Conservation (phyloP, 2,797 vertebrate genomes). For the Sparus aurata region DNA sequence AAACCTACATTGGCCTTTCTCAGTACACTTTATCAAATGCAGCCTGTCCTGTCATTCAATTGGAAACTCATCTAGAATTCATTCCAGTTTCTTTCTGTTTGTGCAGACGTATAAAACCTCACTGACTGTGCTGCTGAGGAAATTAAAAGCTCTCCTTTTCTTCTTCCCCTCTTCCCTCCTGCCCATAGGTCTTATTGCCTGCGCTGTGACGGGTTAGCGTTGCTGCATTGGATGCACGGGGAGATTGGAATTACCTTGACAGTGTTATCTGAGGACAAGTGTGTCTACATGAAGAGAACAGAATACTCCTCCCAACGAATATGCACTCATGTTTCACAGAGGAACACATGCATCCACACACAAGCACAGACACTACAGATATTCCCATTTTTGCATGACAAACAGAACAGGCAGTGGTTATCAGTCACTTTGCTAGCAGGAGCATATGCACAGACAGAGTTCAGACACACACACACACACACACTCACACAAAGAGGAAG, state of each 20-base stretch:
- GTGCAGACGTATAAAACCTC: constrained; percentile 39
- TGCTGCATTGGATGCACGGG: constrained; percentile 38
- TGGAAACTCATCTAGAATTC: constrained; percentile 23
- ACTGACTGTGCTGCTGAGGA: constrained; percentile 47
- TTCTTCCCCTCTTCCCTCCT: not conserved
- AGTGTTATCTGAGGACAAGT: constrained; percentile 65
- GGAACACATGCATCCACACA: not conserved
- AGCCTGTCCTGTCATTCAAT: constrained; percentile 20
- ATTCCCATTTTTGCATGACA: constrained; percentile 19
- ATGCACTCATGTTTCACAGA: constrained; percentile 2
- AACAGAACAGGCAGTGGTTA: constrained; percentile 20
- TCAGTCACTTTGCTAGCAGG: constrained; percentile 27
- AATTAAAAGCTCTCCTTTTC: constrained; percentile 60
- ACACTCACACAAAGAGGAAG: not conserved
- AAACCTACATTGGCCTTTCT: not conserved
- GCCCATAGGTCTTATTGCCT: constrained; percentile 16
- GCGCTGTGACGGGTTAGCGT: constrained; percentile 48
- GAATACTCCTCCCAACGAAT: constrained; percentile 42
- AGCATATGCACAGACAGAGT: constrained; percentile 31
- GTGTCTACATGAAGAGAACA: constrained; percentile 39
- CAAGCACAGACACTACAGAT: not conserved
- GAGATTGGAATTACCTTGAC: constrained; percentile 53
- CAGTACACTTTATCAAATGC: not conserved
- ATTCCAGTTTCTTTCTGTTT: constrained; percentile 30
- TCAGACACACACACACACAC: constrained; percentile 16